Conservation (phyloP, 2,797 vertebrate genomes). For the Eurystomus glaucurus region DNA sequence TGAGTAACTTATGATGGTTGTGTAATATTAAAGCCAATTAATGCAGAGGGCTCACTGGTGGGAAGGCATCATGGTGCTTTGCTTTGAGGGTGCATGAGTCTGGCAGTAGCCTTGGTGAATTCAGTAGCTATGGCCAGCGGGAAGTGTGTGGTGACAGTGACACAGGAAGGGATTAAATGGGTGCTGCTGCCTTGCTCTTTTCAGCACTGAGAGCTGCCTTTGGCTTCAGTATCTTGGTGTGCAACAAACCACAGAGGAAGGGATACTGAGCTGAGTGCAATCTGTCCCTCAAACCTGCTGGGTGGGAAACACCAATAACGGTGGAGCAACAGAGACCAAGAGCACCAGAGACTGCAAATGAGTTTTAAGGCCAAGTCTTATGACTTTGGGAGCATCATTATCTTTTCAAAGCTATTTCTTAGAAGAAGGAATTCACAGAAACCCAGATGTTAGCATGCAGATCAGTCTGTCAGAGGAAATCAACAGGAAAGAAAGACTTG, state of each 20-base stretch:
- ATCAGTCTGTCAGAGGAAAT: conserved; percentile 27
- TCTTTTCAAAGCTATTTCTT: not conserved
- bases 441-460: not conserved
- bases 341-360: not conserved
- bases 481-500: conserved; percentile 7
- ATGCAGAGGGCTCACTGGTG: not conserved
- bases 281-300: not conserved
- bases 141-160: not conserved
- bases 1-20: not conserved
- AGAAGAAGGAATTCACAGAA: not conserved
- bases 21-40: not conserved
- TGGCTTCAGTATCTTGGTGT: not conserved
- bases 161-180: not conserved
- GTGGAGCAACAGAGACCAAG: not conserved
- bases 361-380: not conserved
- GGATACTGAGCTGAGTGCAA: not conserved
- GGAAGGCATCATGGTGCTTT: not conserved
- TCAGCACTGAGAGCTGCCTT: not conserved
- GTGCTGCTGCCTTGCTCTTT: not conserved
- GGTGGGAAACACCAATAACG: not conserved
- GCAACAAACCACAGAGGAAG: not conserved
- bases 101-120: not conserved
- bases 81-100: not conserved
- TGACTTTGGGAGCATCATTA: not conserved
- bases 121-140: not conserved